phyloP scores from a whole-genome alignment of 1,140 invertebrate genomes.

The Ips typographus region DNA sequence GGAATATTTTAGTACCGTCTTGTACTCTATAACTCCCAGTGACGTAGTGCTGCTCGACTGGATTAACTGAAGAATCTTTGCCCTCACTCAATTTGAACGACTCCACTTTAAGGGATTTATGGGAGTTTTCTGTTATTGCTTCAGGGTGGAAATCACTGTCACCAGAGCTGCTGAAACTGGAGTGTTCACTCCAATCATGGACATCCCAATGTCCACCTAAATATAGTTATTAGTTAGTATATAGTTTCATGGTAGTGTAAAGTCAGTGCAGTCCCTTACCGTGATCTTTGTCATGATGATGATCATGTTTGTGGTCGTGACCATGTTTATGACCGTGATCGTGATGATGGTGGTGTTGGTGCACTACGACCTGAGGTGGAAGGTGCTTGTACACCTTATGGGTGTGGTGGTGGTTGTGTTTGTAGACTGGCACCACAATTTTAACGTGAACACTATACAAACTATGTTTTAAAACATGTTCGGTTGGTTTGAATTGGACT shows the following conservation, averaged over 20 bases:
- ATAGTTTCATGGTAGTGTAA: too few relatives aligned
- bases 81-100: conserved; percentile 19
- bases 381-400: conserved; percentile 27
- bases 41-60: conserved; percentile 15
- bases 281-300: conserved; percentile 25
- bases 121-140: background rate
- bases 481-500: conserved; percentile 12
- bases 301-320: conserved; percentile 19
- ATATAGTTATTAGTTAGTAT: too few relatives aligned
- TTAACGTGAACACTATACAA: conserved; percentile 37
- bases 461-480: background rate
- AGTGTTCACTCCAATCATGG: too few relatives aligned
- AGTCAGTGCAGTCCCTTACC: background rate
- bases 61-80: conserved; percentile 19
- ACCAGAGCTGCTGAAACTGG: background rate
- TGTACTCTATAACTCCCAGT: conserved; percentile 34
- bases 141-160: background rate
- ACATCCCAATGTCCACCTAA: too few relatives aligned
- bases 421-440: conserved; percentile 27
- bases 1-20: conserved; percentile 28
- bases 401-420: conserved; percentile 32
- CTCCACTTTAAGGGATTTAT: conserved; percentile 29
- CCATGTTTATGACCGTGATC: conserved; percentile 29
- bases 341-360: conserved; percentile 33
- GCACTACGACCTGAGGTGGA: conserved; percentile 24